Conservation (phyloP, 2,113 vertebrate genomes). For the Kryptolebias marmoratus region DNA sequence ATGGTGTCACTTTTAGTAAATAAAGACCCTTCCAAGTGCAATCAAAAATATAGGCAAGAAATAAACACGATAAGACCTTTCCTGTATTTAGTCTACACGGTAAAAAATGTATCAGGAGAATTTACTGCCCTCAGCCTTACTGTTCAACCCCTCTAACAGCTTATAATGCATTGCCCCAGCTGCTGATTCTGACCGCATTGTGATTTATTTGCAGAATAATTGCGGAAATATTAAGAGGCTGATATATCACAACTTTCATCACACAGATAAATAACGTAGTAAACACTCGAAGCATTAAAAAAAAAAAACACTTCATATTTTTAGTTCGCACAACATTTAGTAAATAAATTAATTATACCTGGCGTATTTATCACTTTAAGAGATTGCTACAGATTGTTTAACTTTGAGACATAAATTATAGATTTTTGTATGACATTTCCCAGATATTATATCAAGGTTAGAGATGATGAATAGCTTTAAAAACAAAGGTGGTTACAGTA, state of each 20-base stretch:
- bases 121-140: conserved; percentile 61
- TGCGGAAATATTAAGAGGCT: conserved; percentile 44
- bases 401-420: background rate
- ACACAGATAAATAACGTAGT: conserved; percentile 3
- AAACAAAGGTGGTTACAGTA: background rate
- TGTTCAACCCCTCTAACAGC: conserved; percentile 57
- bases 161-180: conserved; percentile 61
- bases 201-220: conserved; percentile 53
- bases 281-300: background rate
- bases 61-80: conserved; percentile 52
- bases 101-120: conserved; percentile 64
- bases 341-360: background rate
- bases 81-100: conserved; percentile 51
- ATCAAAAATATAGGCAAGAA: conserved; percentile 43
- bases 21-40: conserved; percentile 9
- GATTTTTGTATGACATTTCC: conserved; percentile 10
- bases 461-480: conserved; percentile 22
- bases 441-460: conserved; percentile 6
- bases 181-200: conserved; percentile 50
- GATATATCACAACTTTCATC: conserved; percentile 24
- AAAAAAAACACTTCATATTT: background rate
- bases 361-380: background rate
- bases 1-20: conserved; percentile 12
- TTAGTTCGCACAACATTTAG: conserved; percentile 1
- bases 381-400: background rate